A percentile compares a stretch with the other conserved stretches of the same genome.
phyloP scores from a whole-genome alignment of 1,140 invertebrate genomes.

The Scylla paramamosain region DNA sequence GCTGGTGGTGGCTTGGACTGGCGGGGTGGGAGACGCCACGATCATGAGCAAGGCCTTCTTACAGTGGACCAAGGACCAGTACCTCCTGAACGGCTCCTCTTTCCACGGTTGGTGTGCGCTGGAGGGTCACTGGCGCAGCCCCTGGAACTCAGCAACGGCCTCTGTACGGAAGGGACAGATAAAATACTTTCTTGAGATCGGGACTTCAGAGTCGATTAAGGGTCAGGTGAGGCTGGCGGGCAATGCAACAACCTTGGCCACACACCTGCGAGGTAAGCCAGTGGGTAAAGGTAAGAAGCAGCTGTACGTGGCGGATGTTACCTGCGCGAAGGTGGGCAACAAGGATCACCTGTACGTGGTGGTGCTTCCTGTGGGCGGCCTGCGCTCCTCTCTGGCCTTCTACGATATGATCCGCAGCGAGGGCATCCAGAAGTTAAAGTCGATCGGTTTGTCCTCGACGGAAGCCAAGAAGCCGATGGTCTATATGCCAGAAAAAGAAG shows the following conservation, averaged over 20 bases:
- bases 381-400: neutral
- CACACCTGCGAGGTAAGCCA: neutral
- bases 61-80: neutral
- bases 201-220: neutral
- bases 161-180: neutral
- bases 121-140: neutral
- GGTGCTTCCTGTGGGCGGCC: neutral
- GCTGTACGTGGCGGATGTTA: neutral
- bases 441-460: neutral
- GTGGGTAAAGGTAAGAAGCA: neutral
- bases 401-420: neutral
- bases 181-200: neutral
- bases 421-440: neutral
- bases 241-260: neutral
- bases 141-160: neutral
- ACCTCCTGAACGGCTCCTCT: neutral
- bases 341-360: constrained; percentile 19
- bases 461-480: neutral
- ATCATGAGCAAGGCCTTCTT: neutral
- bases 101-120: neutral
- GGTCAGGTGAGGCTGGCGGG: neutral
- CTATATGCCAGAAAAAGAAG: neutral
- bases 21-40: neutral
- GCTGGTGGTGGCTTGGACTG: neutral
- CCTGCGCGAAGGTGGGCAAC: neutral